These are phyloP conservation scores for Metalampra italica DNA, from an alignment of 2,888 invertebrate species.

Conservation along the genomic window DNA sequence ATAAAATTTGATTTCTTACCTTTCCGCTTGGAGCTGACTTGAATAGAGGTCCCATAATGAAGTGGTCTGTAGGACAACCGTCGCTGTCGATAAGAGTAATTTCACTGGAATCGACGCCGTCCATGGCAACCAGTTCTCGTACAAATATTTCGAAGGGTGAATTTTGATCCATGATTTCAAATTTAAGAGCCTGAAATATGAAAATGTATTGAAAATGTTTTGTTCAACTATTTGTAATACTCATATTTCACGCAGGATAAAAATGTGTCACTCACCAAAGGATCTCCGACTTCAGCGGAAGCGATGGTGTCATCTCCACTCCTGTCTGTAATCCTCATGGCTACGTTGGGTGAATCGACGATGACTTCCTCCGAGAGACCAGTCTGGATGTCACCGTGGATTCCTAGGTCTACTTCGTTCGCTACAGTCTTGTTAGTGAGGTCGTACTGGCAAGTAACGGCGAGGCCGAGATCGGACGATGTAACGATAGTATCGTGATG, in stretches of 20 bases:
- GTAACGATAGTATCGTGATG: conserved; percentile 98
- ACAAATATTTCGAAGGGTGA: conserved; percentile 98
- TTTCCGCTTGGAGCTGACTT: conserved; percentile 89
- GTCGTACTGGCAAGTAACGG: conserved; percentile 96
- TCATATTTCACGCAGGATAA: too few relatives aligned
- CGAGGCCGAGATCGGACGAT: conserved; percentile 94
- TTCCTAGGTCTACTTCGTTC: conserved; percentile 93
- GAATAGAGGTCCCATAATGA: conserved; percentile 95
- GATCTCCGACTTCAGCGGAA: conserved; percentile 95
- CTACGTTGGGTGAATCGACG: conserved; percentile 96
- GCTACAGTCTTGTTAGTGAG: conserved; percentile 95
- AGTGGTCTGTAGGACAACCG: conserved; percentile 95
- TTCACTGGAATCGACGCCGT: conserved; percentile 94
- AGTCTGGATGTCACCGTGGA: conserved; percentile 91
- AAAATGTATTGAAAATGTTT: conserved; percentile 14
- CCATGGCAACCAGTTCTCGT: conserved; percentile 95
- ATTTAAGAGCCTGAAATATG: conserved; percentile 84
- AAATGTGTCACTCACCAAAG: conserved; percentile 71
- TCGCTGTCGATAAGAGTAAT: conserved; percentile 94
- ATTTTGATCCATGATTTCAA: conserved; percentile 94
- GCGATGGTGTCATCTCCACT: conserved; percentile 90
- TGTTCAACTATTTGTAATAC: not conserved
- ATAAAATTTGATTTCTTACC: conserved; percentile 65
- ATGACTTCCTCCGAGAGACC: conserved; percentile 93
- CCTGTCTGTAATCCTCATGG: conserved; percentile 94